phyloP scores from a whole-genome alignment of 1,140 invertebrate species.

The Cardiocondyla obscurior region DNA sequence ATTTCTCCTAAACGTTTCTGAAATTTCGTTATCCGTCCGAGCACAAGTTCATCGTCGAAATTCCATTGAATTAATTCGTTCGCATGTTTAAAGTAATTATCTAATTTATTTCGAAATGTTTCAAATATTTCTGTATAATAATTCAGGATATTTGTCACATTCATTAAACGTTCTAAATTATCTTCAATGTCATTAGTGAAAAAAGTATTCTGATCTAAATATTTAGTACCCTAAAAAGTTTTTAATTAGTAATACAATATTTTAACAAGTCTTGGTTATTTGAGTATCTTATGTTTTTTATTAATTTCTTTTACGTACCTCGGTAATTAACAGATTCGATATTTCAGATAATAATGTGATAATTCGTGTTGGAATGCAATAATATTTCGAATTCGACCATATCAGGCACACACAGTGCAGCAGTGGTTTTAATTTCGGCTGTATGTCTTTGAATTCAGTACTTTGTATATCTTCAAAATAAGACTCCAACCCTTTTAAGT shows the following conservation, averaged over 20 bases:
- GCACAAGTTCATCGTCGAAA: constrained; percentile 87
- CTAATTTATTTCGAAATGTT: constrained; percentile 84
- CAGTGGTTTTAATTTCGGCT: constrained; percentile 86
- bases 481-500: constrained; percentile 86
- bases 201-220: constrained; percentile 83
- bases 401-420: constrained; percentile 91
- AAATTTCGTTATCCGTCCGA: constrained; percentile 86
- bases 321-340: constrained; percentile 90
- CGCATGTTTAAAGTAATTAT: constrained; percentile 84
- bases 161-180: constrained; percentile 74
- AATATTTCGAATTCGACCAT: constrained; percentile 94
- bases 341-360: constrained; percentile 90
- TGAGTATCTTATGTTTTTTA: constrained; percentile 32
- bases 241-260: background rate
- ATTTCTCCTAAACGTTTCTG: constrained; percentile 83
- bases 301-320: constrained; percentile 83
- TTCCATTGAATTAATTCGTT: constrained; percentile 85
- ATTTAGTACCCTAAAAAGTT: constrained; percentile 66
- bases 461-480: constrained; percentile 90
- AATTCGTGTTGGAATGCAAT: constrained; percentile 89
- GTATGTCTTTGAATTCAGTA: constrained; percentile 87
- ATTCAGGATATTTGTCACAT: constrained; percentile 68
- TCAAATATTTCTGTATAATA: constrained; percentile 79
- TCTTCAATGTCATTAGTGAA: constrained; percentile 87
- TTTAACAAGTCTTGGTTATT: background rate